Percentiles rank a stretch among this genome's conserved stretches.
Conservation (phyloP, 2,113 vertebrate genomes). For the Malurus elegans region DNA sequence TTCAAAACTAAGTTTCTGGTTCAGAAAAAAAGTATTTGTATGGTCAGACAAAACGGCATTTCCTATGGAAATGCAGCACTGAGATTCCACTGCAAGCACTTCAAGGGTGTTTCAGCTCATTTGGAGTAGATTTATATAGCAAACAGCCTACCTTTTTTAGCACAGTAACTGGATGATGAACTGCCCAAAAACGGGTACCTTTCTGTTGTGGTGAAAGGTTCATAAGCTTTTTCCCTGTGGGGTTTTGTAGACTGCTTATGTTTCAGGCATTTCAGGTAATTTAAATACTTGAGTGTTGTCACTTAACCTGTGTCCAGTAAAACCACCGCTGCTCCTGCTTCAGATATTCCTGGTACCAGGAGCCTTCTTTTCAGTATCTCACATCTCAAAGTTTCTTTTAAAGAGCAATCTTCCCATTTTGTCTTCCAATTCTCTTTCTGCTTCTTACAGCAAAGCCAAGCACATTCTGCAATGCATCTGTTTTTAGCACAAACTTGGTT, state of each 20-base stretch:
- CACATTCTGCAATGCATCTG: background rate
- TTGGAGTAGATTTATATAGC: background rate
- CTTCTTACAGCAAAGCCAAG: background rate
- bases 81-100: background rate
- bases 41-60: background rate
- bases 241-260: background rate
- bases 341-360: background rate
- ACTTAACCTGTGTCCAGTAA: background rate
- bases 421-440: background rate
- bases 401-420: background rate
- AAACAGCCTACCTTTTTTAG: background rate
- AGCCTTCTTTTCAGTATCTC: background rate
- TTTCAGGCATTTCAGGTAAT: background rate
- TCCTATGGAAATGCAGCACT: background rate
- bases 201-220: background rate
- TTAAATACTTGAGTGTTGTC: background rate
- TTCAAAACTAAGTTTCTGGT: background rate
- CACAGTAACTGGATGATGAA: background rate
- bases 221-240: background rate
- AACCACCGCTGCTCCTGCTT: background rate
- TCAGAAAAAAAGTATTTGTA: background rate
- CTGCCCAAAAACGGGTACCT: background rate
- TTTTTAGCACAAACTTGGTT: background rate
- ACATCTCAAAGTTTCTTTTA: background rate
- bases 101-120: background rate